Base-by-base conservation (phyloP, 2,113 vertebrate species). In the Gymnarchus niloticus region DNA sequence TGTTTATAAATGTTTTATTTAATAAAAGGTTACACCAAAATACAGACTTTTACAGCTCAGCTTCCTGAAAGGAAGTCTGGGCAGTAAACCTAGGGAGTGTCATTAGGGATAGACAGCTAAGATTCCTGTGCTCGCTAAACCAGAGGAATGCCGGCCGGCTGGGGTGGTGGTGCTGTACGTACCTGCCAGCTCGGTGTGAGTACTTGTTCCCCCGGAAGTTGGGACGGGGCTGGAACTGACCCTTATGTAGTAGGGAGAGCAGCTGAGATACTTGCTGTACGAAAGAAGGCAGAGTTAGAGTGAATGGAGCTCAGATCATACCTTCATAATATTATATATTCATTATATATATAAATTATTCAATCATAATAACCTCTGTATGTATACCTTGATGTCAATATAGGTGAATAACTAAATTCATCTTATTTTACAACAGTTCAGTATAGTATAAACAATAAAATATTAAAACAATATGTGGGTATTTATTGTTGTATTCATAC, bases 241-340 rank as follows among this genome's bases (percentile, higher is more conserved):
- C 96, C 90, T 96, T 95, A 88, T 95, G 97, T 87, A 99, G 95
- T 88, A 99, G 95, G 57, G 98, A 96, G 89, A 99, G 95, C 92
- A 99, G 95, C 96, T 99, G 97, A 82, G 98, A 99, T 92, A 99
- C 97, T 95, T 99, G 97, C 97, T 97, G 94, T 85, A 91, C 88
- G 89, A 89, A 88, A 92, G 89, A 90, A 94, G 93, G 90, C 77
- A 84, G 83, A 87, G 49, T 73, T 56, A 73, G 59, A 76, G 21
- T 78, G 17, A 77, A 46, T 73, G 3, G 65, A 49, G 49, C 3
- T 51, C 49, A 21, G 56, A 56, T 54, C 14, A 54, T 4, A 54
- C 14, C 1, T 8, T 8, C 49, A 37, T 28, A 2, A 44, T 49
- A 81, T 23, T 61, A 61, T 1, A 61, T 23, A 61, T 61, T 19